Evolutionary conservation across 2,113 vertebrate genomes (phyloP), one percentile per base, ranked within the genome.

Genomic region (Propithecus coquereli): DNA sequence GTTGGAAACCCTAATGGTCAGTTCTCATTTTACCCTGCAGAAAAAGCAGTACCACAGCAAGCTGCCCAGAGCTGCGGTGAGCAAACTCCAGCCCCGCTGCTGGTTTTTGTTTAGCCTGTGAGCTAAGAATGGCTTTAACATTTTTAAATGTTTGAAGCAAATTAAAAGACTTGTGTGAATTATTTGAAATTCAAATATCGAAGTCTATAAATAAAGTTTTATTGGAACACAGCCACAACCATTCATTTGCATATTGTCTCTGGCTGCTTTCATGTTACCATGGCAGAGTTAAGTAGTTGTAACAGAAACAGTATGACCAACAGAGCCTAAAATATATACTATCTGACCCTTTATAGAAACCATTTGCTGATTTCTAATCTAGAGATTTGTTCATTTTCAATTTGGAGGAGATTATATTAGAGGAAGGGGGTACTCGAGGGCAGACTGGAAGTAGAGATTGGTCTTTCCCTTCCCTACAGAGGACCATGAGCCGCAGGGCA

Each of bases 181-280:
- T 82, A 95, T 86, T 91, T 90, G 83, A 82, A 92, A 94, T 95
- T 82, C 61, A 97, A 91, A 94, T 96, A 65, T 65, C 77, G 32
- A 22, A 57, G 3, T 50, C 34, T 93, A 57, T 87, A 94, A 93
- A 96, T 90, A 90, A 84, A 94, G 61, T 81, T 94, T 81, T 85
- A 85, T 47, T 66, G 70, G 93, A 81, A 85, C 11, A 79, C 57
- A 61, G 71, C 82, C 52, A 85, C 9, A 81, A 3, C 52, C 52
- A 65, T 50, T 79, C 52, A 66, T 81, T 52, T 81, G 66, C 59
- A 52, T 47, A 71, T 10, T 43, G 20, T 95, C 14, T 82, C 18
- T 93, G 65, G 73, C 23, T 88, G 85, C 32, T 27, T 79, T 77
- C 30, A 50, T 3, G 25, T 54, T 80, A 32, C 59, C 74, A 27